Evolutionary conservation across 64 coral and sea anemone genomes (phyloP).

Genomic region (Montipora sp.): DNA sequence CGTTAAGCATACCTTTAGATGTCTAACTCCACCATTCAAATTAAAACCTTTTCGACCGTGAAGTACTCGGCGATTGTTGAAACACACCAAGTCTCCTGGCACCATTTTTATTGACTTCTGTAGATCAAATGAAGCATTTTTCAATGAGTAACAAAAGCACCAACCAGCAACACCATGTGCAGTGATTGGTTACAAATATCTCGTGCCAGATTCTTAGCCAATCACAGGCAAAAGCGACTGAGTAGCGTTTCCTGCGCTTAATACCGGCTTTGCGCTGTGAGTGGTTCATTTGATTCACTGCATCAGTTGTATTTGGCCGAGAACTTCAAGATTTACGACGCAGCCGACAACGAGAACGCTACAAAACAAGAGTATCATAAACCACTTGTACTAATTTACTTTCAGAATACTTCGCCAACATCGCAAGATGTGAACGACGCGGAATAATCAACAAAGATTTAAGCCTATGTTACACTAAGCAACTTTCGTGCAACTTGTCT

Average conservation of each 20-base stretch:
- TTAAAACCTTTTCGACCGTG: slow-evolving; percentile 58
- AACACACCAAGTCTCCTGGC: slow-evolving; percentile 52
- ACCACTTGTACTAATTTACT: too few species aligned
- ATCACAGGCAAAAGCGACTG: neutral
- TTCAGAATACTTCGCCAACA: too few species aligned
- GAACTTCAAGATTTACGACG: too few species aligned
- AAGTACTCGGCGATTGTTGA: slow-evolving; percentile 67
- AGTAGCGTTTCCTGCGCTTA: neutral
- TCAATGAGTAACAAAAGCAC: neutral
- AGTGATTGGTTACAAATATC: neutral
- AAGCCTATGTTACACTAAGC: too few species aligned
- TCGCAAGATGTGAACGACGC: too few species aligned
- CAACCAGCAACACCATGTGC: too few species aligned
- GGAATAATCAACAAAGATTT: too few species aligned
- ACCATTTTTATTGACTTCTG: slow-evolving; percentile 42
- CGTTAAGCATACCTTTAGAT: neutral
- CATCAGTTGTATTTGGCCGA: too few species aligned
- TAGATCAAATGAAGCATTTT: neutral
- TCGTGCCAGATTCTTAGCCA: neutral
- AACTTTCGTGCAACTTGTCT: too few species aligned
- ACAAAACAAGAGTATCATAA: too few species aligned
- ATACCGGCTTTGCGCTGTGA: neutral
- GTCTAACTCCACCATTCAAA: slow-evolving; percentile 35
- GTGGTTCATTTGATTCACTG: too few species aligned
- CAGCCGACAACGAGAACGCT: too few species aligned